Base-by-base conservation (phyloP, 2,888 invertebrate genomes). In the Byasa hedistus region DNA sequence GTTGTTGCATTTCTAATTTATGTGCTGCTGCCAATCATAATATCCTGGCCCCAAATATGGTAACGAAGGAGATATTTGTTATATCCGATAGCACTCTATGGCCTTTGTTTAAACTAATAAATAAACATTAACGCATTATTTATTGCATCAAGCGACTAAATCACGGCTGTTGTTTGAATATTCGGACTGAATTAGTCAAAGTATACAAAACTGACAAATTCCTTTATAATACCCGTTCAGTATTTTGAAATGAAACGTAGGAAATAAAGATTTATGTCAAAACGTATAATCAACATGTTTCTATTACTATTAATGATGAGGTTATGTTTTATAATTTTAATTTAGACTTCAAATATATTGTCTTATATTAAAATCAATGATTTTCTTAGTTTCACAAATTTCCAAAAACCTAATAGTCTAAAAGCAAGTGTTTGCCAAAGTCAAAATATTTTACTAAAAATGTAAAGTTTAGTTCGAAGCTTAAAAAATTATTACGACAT, bases 21-120 rank as follows among this genome's bases (percentile, higher is more conserved):
- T 61, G 57, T 57, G 55, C 44, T 54, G 36, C 48, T 63, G 66
- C 63, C 66, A 63, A 59, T 66, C 66, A 66, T 55, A 48, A 44
- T 62, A 62, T 65, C 60, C 24, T 48, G 39, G 23, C 36, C 51
- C 44, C 57, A 61, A 65, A 65, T 65, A 66, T 59, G 54, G 59
- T 22, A 59, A 51, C 48, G 21, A 48, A 54, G 36, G 17, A 51
- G 60, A 48, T 55, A 59, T 63, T 58, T 32, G 54, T 58, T 56
- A 12, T 56, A 66, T 66, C 55, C n/a, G 66, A 66, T 63, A 59
- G 62, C 48, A 48, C 66, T 51, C 27, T 58, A 63, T 66, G 56
- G 57, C 63, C 63, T 63, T 66, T 66, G 63, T 66, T 66, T 63
- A 55, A 36, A 23, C 48, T 63, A 59, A 66, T 66, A 66, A 63